These are phyloP conservation scores for Bicyclus anynana DNA, from an alignment of 1,140 invertebrate species.

Conservation along the genomic window DNA sequence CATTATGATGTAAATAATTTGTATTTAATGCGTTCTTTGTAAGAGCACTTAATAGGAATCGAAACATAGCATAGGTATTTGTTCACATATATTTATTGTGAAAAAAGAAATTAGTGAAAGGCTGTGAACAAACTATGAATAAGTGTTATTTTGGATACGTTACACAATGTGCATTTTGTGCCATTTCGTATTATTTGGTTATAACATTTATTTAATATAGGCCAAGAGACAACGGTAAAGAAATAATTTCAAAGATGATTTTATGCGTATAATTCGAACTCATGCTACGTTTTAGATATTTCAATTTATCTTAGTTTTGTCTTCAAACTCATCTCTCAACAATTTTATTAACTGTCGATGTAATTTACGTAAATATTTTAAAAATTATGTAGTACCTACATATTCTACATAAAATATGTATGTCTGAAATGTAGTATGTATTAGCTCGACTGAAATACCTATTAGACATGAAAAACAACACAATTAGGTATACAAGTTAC, in stretches of 20 bases:
- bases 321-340: no score
- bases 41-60: not conserved
- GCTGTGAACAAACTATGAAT: slow-evolving; percentile 57
- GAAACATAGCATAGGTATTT: slow-evolving; percentile 23
- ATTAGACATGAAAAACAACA: no score
- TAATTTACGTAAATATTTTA: no score
- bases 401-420: no score
- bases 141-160: slow-evolving; percentile 23
- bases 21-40: slow-evolving; percentile 1
- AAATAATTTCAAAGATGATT: not conserved
- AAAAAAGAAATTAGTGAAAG: slow-evolving; percentile 35
- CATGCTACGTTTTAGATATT: no score
- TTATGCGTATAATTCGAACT: no score
- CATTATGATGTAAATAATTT: not conserved
- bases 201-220: slow-evolving; percentile 14
- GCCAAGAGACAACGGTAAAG: not conserved
- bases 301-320: no score
- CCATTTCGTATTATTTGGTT: slow-evolving; percentile 39
- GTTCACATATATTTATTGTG: slow-evolving; percentile 38
- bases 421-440: no score
- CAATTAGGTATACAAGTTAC: no score
- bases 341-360: no score
- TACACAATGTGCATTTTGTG: slow-evolving; percentile 46
- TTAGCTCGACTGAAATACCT: no score
- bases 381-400: no score